A percentile compares a stretch with the other conserved stretches of the same genome.
Conservation (phyloP, 2,888 invertebrate species). For the Shargacucullia verbasci region DNA sequence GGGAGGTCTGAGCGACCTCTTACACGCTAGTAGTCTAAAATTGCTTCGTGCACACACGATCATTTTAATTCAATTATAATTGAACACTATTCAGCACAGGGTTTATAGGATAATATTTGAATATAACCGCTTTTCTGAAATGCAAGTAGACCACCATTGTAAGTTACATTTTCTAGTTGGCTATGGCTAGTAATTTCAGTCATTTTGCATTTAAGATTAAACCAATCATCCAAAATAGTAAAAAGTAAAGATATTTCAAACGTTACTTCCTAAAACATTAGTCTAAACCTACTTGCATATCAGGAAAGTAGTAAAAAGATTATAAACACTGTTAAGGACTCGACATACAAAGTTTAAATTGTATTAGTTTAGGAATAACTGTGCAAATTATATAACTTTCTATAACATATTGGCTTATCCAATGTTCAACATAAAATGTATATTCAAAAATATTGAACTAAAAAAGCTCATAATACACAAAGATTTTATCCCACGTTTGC, state of each 20-base stretch:
- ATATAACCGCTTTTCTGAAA: slow-evolving; percentile 27
- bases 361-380: slow-evolving; percentile 33
- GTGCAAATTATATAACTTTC: slow-evolving; percentile 36
- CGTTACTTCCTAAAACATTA: slow-evolving; percentile 24
- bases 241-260: neutral
- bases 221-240: too few relatives aligned
- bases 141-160: slow-evolving; percentile 34
- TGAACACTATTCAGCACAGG: slow-evolving; percentile 68
- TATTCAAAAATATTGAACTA: too few relatives aligned
- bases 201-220: slow-evolving; percentile 8
- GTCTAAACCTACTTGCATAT: slow-evolving; percentile 40
- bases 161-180: slow-evolving; percentile 22
- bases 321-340: slow-evolving; percentile 39
- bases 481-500: slow-evolving; percentile 1
- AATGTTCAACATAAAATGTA: slow-evolving; percentile 33
- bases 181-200: slow-evolving; percentile 36
- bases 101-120: slow-evolving; percentile 46
- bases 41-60: slow-evolving; percentile 75
- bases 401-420: slow-evolving; percentile 23
- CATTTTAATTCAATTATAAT: slow-evolving; percentile 59
- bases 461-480: slow-evolving; percentile 9
- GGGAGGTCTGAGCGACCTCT: slow-evolving; percentile 61
- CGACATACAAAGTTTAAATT: slow-evolving; percentile 20
- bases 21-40: slow-evolving; percentile 73
- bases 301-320: slow-evolving; percentile 30